Evolutionary conservation across 2,888 invertebrate genomes (phyloP).

Genomic region (Metopia argyrocephala): DNA sequence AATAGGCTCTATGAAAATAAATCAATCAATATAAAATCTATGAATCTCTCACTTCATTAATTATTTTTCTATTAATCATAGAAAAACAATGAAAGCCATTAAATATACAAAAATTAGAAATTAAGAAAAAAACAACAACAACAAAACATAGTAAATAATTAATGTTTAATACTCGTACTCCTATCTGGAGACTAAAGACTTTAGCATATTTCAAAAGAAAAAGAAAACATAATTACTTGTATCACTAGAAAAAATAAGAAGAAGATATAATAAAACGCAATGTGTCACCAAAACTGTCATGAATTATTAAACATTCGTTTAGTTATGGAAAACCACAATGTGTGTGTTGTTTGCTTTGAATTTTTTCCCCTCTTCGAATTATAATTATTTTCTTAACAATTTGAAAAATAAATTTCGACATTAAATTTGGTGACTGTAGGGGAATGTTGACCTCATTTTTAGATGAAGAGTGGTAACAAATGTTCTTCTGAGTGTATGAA

Average conservation of each 20-base stretch:
- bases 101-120: background rate
- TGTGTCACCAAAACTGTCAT: slow-evolving; percentile 53
- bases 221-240: too few species aligned
- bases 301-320: slow-evolving; percentile 50
- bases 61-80: slow-evolving; percentile 40
- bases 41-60: slow-evolving; percentile 32
- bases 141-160: background rate
- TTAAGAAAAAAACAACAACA: background rate
- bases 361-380: background rate
- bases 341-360: background rate
- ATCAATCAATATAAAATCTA: slow-evolving; percentile 6
- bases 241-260: too few species aligned
- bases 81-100: background rate
- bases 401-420: background rate
- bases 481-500: too few species aligned
- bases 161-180: background rate
- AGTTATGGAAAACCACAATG: too few species aligned
- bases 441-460: slow-evolving; percentile 47
- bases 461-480: slow-evolving; percentile 17
- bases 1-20: background rate
- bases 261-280: slow-evolving; percentile 15
- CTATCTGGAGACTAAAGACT: background rate
- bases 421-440: background rate
- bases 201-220: background rate
- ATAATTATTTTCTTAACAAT: background rate